phyloP scores from a whole-genome alignment of 23 tunicate species.

The Oikopleura vanhoeffeni region DNA sequence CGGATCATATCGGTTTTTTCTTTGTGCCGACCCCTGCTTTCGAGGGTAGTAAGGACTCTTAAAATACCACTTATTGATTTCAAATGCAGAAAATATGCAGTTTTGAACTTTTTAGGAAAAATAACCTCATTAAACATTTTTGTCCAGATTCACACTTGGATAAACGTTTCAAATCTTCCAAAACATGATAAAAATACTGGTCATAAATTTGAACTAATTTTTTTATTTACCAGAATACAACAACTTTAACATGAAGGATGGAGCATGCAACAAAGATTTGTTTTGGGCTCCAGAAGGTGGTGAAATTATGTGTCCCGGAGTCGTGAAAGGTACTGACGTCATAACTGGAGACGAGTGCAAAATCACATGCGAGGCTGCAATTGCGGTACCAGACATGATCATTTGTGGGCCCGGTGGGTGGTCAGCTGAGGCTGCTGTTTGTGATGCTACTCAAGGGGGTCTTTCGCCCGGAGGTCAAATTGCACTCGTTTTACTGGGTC shows the following conservation, averaged over 20 bases:
- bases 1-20: no score
- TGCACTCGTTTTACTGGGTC: background rate
- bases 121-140: no score
- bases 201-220: no score
- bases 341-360: background rate
- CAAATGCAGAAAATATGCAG: no score
- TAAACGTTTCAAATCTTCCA: no score
- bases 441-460: conserved; percentile 14
- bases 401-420: background rate
- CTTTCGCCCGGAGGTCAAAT: background rate
- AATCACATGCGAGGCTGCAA: background rate
- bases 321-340: background rate
- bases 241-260: background rate
- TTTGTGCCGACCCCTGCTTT: no score
- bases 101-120: no score
- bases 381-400: background rate
- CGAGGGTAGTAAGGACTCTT: no score
- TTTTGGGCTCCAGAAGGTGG: conserved; percentile 1
- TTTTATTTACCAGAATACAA: no score
- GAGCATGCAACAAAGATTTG: background rate
- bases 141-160: no score
- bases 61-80: no score
- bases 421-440: background rate
- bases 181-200: no score
- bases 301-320: background rate